Conservation (phyloP, 2,113 vertebrate genomes). For the Cryptomyrus ogoouensis region DNA sequence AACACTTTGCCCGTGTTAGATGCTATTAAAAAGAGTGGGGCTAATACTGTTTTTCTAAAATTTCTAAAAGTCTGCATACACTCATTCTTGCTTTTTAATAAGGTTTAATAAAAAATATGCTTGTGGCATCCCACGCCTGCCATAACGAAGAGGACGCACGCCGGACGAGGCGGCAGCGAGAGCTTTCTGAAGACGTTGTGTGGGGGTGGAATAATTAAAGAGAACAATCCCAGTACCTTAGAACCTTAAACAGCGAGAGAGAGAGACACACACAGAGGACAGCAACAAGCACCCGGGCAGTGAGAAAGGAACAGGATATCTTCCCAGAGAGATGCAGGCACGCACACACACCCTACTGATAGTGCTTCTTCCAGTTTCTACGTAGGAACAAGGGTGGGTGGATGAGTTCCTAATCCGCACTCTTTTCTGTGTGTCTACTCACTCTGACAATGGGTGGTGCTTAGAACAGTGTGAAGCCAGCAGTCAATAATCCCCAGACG, state of each 20-base stretch:
- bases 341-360: not conserved
- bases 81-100: not conserved
- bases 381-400: not conserved
- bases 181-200: not conserved
- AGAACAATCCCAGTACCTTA: not conserved
- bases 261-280: not conserved
- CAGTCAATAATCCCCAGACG: not conserved
- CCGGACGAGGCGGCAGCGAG: not conserved
- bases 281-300: not conserved
- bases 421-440: not conserved
- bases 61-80: not conserved
- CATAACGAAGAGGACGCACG: not conserved
- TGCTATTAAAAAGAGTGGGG: not conserved
- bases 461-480: not conserved
- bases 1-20: not conserved
- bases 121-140: not conserved
- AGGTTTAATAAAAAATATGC: not conserved
- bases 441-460: not conserved
- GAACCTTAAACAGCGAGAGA: not conserved
- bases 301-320: not conserved
- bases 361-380: not conserved
- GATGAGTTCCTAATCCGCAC: not conserved
- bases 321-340: not conserved
- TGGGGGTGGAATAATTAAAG: constrained; percentile 12
- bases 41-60: not conserved